Conservation (phyloP, 2,888 invertebrate species). For the Agrenia bidenticulata region DNA sequence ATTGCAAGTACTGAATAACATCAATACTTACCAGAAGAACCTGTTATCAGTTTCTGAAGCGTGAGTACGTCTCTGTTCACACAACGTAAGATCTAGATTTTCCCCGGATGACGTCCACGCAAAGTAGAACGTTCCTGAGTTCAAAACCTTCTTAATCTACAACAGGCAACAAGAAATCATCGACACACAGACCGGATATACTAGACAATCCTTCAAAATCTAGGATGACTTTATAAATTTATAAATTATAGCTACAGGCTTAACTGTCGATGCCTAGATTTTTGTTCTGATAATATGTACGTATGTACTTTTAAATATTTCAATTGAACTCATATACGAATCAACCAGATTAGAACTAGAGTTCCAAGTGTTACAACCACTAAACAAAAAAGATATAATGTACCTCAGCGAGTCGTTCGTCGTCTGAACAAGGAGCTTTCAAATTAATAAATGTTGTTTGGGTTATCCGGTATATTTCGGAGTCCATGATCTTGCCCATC, state of each 20-base stretch:
- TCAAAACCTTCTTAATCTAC: slow-evolving; percentile 74
- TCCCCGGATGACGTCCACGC: slow-evolving; percentile 69
- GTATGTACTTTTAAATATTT: too few species aligned
- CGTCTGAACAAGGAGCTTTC: slow-evolving; percentile 67
- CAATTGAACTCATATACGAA: background rate
- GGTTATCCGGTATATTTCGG: slow-evolving; percentile 92
- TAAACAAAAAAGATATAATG: too few species aligned
- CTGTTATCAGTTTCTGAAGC: slow-evolving; percentile 84
- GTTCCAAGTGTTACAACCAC: too few species aligned
- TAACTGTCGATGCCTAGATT: too few species aligned
- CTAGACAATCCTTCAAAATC: too few species aligned
- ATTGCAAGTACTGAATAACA: too few species aligned
- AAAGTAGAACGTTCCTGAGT: slow-evolving; percentile 99
- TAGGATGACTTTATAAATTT: too few species aligned
- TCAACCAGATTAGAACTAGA: background rate
- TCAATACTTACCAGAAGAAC: slow-evolving; percentile 82
- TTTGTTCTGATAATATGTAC: too few species aligned
- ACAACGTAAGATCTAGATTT: slow-evolving; percentile 87
- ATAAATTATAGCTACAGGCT: too few species aligned
- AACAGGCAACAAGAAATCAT: slow-evolving; percentile 6
- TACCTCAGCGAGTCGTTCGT: slow-evolving; percentile 65
- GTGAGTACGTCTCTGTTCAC: slow-evolving; percentile 83
- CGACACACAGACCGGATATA: too few species aligned
- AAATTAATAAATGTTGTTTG: slow-evolving; percentile 88
- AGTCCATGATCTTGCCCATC: slow-evolving; percentile 90